Conservation (phyloP, 2,888 invertebrate genomes). For the Papilio elwesi region DNA sequence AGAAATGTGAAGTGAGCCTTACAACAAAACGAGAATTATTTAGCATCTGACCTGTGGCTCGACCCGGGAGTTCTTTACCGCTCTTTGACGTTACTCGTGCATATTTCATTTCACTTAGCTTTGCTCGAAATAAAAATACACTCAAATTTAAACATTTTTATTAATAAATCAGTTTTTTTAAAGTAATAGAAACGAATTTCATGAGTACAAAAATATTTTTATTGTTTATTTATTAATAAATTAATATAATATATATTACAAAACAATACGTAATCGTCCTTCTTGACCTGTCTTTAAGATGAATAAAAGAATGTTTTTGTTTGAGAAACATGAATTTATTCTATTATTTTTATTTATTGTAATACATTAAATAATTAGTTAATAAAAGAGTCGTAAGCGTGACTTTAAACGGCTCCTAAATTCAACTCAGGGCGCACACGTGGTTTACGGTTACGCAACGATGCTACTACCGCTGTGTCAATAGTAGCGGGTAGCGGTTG, state of each 20-base stretch:
- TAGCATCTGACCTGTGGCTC: constrained; percentile 12
- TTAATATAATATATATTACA: no score
- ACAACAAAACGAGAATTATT: constrained; percentile 15
- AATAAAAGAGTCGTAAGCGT: neutral
- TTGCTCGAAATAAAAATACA: neutral
- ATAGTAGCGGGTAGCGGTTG: constrained; percentile 5
- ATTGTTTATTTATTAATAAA: no score
- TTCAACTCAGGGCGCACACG: constrained; percentile 17
- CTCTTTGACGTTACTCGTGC: constrained; percentile 32
- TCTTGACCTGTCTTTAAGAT: no score
- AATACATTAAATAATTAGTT: neutral
- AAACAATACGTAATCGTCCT: no score
- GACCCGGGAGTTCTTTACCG: constrained; percentile 5
- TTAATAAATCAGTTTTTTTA: no score
- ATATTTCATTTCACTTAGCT: constrained; percentile 30
- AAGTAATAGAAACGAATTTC: no score
- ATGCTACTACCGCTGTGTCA: neutral
- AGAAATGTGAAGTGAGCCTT: neutral
- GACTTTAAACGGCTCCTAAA: constrained; percentile 14
- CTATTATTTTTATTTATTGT: no score
- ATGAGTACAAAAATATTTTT: no score
- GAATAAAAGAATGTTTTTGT: no score
- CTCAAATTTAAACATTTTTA: no score
- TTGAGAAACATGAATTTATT: no score
- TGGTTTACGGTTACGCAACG: constrained; percentile 28